Evolutionary conservation across 2,888 invertebrate genomes (phyloP), one percentile per base, ranked within the genome.

Genomic region (Thereva nobilitata): DNA sequence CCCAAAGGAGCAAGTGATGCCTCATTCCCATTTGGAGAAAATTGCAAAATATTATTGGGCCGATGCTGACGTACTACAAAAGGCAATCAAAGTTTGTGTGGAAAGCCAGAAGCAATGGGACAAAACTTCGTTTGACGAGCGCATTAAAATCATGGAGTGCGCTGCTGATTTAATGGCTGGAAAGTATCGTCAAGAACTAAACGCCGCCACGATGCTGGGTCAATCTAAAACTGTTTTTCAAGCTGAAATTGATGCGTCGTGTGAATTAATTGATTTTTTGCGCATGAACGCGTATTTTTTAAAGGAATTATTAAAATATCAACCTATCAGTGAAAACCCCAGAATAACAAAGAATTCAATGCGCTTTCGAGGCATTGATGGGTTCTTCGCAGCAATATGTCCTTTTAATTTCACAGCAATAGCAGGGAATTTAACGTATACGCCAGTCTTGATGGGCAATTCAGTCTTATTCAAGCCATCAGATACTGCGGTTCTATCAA

Each of bases 361-460:
- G 79, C 83, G 92, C 68, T 92, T 92, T 80, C 86, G 97, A 70
- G 95, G 95, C 4, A 85, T 97, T 73, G 95, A 95, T 82, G 99
- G 99, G 5, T 99, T 99, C 79, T 88, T 99, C 73, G 98, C 97
- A 1, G 95, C 98, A 0, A 89, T 99, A 4, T 92, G 95, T 64
- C 99, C 99, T 0, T 99, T 99, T 79, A 99, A 99, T 82, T 99
- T 98, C 79, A 98, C 98, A 7, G 97, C 98, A 2, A 98, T 99
- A 74, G 97, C 97, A 55, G 98, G 96, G 34, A 97, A 99, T 82
- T 84, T 99, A 70, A 90, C 92, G 0, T 93, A 89, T 76, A 91
- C 93, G 0, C 93, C 93, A 0, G 92, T 92, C 4, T 83, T 93
- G 12, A 91, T 92, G 89, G 98, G 98, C 5, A 97, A 97, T 78